Conservation (phyloP, 2,888 invertebrate genomes). For the Drosophila testacea region DNA sequence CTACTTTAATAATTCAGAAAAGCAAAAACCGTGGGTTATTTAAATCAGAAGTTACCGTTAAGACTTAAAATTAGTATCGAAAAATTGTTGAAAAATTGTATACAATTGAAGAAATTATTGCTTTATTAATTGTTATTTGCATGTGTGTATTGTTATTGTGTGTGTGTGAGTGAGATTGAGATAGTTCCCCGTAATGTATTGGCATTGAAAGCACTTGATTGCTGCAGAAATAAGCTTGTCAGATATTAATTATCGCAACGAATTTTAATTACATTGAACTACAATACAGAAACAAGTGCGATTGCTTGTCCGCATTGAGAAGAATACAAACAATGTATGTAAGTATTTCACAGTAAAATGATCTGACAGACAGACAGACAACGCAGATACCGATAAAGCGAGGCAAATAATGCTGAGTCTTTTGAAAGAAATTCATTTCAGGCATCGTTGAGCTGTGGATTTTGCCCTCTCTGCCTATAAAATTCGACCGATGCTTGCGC, state of each 20-base stretch:
- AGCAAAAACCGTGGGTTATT: too few relatives aligned
- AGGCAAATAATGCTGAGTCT: slow-evolving; percentile 29
- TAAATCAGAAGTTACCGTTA: background rate
- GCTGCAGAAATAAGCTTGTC: slow-evolving; percentile 70
- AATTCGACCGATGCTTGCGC: slow-evolving; percentile 60
- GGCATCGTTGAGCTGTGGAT: slow-evolving; percentile 60
- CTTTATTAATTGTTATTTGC: slow-evolving; percentile 14
- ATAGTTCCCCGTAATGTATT: slow-evolving; percentile 31
- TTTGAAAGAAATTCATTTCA: slow-evolving; percentile 73
- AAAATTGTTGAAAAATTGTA: slow-evolving; percentile 7
- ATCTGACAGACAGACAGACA: slow-evolving; percentile 41
- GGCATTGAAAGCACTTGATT: slow-evolving; percentile 69
- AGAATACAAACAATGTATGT: background rate
- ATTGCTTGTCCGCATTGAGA: slow-evolving; percentile 23
- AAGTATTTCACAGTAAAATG: slow-evolving; percentile 43
- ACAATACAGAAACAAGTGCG: slow-evolving; percentile 52
- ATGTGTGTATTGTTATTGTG: background rate
- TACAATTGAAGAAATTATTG: slow-evolving; percentile 6
- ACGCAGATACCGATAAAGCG: slow-evolving; percentile 46
- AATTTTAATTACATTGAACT: slow-evolving; percentile 70
- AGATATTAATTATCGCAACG: slow-evolving; percentile 75
- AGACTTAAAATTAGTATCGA: background rate
- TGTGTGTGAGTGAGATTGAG: slow-evolving; percentile 4
- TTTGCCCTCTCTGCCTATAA: slow-evolving; percentile 58
- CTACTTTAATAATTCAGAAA: too few relatives aligned